A percentile compares a stretch with the other conserved stretches of the same genome.
phyloP scores from a whole-genome alignment of 2,888 invertebrate genomes.

The Eumacrocentrus americanus region DNA sequence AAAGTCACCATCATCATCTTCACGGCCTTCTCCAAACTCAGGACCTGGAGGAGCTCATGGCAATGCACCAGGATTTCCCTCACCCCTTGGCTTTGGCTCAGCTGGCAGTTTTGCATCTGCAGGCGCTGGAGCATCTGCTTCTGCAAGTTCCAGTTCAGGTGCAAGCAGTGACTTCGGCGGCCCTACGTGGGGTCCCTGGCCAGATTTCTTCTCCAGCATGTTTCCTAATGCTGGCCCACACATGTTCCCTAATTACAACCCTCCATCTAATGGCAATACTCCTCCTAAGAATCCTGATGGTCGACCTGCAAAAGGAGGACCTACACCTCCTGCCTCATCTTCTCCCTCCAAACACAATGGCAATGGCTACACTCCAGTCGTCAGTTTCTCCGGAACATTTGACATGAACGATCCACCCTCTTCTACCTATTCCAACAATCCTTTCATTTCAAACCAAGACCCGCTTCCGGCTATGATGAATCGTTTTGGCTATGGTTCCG shows the following conservation, averaged over 20 bases:
- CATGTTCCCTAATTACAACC: background rate
- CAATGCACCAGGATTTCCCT: background rate
- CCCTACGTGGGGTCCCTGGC: slow-evolving; percentile 1
- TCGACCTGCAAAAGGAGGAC: background rate
- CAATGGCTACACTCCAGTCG: slow-evolving; percentile 17
- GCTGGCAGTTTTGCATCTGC: slow-evolving; percentile 32
- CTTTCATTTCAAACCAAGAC: slow-evolving; percentile 9
- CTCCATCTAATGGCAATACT: background rate
- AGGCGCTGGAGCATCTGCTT: slow-evolving; percentile 19
- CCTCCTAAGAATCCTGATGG: background rate
- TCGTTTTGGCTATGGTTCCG: slow-evolving; percentile 6
- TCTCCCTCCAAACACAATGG: background rate
- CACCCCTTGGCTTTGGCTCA: slow-evolving; percentile 28
- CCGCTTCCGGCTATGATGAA: background rate
- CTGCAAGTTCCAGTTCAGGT: slow-evolving; percentile 20
- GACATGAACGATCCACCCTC: slow-evolving; percentile 22
- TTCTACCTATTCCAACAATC: background rate
- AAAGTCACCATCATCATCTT: slow-evolving; percentile 3
- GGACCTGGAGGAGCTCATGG: background rate
- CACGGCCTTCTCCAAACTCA: slow-evolving; percentile 13
- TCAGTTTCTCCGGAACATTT: slow-evolving; percentile 24
- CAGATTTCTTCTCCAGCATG: background rate
- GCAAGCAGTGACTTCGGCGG: slow-evolving; percentile 21
- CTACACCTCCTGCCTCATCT: background rate
- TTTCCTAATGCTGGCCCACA: slow-evolving; percentile 17